phyloP scores from a whole-genome alignment of 2,797 vertebrate genomes.

The Takifugu ocellatus region DNA sequence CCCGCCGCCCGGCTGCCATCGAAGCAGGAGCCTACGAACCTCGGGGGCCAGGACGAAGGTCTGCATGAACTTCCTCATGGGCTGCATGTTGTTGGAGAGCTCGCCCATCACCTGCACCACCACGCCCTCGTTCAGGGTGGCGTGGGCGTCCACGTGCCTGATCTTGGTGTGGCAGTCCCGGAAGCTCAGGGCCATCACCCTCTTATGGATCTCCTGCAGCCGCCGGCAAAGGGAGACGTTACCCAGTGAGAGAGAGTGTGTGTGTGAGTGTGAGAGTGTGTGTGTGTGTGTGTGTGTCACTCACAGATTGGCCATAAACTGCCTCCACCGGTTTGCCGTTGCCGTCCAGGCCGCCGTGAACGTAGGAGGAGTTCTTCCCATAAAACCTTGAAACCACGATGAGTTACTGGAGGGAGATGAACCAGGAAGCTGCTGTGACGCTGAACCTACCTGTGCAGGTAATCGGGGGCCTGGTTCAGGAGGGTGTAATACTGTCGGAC shows the following conservation, averaged over 20 bases:
- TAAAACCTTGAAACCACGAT: constrained; percentile 83
- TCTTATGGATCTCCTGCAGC: constrained; percentile 93
- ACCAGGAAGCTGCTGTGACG: too few species aligned
- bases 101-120: constrained; percentile 98
- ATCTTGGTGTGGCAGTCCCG: constrained; percentile 97
- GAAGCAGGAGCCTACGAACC: constrained; percentile 62
- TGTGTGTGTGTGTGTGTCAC: constrained; percentile 36
- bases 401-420: neutral
- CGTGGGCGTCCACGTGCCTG: constrained; percentile 92
- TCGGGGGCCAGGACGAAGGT: constrained; percentile 94
- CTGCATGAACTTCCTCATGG: constrained; percentile 97
- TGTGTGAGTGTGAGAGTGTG: too few species aligned
- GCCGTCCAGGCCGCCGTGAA: constrained; percentile 93
- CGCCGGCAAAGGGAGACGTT: too few species aligned
- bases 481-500: constrained; percentile 99
- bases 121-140: constrained; percentile 93
- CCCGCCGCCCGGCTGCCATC: too few species aligned
- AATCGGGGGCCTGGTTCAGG: constrained; percentile 97
- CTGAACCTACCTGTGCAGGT: constrained; percentile 85
- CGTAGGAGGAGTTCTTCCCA: constrained; percentile 97
- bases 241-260: too few species aligned
- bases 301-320: constrained; percentile 94
- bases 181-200: constrained; percentile 95
- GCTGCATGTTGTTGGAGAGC: constrained; percentile 96
- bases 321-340: constrained; percentile 93